Base-by-base conservation (phyloP, 2,113 vertebrate genomes). In the Tenebrosternarchus preto region DNA sequence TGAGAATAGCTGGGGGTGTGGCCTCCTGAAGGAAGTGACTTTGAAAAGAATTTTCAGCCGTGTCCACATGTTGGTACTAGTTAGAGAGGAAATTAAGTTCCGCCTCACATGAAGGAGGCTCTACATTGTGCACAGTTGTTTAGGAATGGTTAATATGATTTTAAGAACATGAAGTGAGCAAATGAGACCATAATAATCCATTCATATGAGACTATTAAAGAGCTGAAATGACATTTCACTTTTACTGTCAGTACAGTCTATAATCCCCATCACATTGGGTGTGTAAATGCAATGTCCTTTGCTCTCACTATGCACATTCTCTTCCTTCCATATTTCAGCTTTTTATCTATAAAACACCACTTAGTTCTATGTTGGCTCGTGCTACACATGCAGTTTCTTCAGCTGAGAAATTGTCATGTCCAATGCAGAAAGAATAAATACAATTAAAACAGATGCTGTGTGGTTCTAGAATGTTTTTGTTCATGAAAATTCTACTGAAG, bases 61-160 rank as follows among this genome's bases (percentile, higher is more conserved):
- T 76, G 72, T 72, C n/a, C 60, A 73, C 83, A 72, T 80, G 80
- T 77, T 76, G 33, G 46, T 80, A 85, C 83, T 82, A 61, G 77
- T 85, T 80, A n/a, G 16, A 50, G 24, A 72, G 15, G n/a, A 59
- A 19, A 31, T 33, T n/a, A 68, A 43, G 8, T 50, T 50, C 43
- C 12, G 11, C 43, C 12, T 59, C 5, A 17, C 20, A 20, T 68
- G 19, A 68, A 9, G 24, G 31, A 39, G 4, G 3, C 6, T n/a
- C 20, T 22, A 7, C 17, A 1, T 19, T 66, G 27, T 31, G 29
- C 5, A 20, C 33, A 39, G 31, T 39, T 74, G 25, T 36, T 27
- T 6, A 22, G 39, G 31, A 36, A 11, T 17, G 56, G 16, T 66
- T 33, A 66, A 33, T 33, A 5, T 66, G 3, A 33, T 22, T 12